phyloP scores from a whole-genome alignment of 2,113 vertebrate genomes.

The Gnathonemus echidnorhynchus region DNA sequence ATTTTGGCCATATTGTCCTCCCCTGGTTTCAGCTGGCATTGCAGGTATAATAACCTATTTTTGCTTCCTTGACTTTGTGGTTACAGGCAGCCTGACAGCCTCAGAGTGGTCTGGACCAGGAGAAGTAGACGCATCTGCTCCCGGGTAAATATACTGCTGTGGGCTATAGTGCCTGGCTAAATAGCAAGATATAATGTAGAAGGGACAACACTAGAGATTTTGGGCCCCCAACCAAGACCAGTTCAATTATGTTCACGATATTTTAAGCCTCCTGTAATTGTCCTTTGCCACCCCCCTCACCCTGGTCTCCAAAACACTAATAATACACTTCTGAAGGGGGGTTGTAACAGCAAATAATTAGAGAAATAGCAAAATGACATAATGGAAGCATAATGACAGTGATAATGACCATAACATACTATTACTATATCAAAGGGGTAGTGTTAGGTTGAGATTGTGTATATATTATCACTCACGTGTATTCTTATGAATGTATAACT shows the following conservation, averaged over 20 bases:
- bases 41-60: background rate
- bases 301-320: background rate
- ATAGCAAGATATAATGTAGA: background rate
- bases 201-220: background rate
- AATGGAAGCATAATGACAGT: background rate
- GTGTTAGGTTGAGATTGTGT: no score
- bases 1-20: background rate
- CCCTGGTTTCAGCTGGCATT: background rate
- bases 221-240: background rate
- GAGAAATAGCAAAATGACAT: background rate
- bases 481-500: no score
- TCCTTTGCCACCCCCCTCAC: background rate
- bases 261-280: background rate
- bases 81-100: constrained; percentile 81
- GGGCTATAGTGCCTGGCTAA: background rate
- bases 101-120: constrained; percentile 80
- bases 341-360: background rate
- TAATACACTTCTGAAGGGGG: background rate
- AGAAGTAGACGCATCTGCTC: constrained; percentile 74
- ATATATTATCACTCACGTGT: no score
- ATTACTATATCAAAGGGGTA: background rate
- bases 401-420: background rate
- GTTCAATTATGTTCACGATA: background rate
- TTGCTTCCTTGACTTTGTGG: constrained; percentile 13
- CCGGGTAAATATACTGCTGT: constrained; percentile 57